These are phyloP conservation scores for Psittacara wagleri DNA, from an alignment of 2,113 vertebrate species.

Conservation along the genomic window DNA sequence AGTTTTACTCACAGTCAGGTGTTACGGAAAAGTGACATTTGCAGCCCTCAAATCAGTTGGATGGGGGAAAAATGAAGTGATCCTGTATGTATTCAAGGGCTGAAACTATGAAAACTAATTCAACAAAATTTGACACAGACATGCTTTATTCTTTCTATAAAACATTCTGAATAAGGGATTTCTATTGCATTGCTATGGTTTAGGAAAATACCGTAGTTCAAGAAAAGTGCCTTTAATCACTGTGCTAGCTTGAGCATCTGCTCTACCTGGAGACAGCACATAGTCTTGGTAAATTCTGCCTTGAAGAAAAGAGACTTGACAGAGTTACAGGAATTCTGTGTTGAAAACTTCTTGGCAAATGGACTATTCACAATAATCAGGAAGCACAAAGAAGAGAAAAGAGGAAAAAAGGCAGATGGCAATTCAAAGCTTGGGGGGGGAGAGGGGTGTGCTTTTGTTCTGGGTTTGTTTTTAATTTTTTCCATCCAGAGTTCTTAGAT, in stretches of 20 bases:
- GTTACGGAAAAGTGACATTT: background rate
- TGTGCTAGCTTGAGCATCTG: background rate
- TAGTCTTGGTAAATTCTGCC: background rate
- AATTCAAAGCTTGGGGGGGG: background rate
- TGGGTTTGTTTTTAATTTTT: background rate
- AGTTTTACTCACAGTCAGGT: background rate
- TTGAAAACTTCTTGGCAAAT: background rate
- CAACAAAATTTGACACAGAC: background rate
- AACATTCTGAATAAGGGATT: background rate
- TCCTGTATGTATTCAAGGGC: background rate
- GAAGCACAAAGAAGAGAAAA: background rate
- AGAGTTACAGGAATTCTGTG: background rate
- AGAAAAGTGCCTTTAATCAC: background rate
- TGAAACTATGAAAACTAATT: background rate
- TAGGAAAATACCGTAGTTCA: background rate
- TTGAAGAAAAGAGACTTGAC: background rate
- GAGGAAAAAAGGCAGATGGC: background rate
- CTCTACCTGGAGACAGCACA: background rate
- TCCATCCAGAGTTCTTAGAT: background rate
- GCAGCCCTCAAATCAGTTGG: background rate
- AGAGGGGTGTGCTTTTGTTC: background rate
- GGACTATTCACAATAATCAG: background rate
- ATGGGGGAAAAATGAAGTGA: background rate
- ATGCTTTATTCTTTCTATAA: background rate
- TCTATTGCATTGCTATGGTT: background rate